Evolutionary conservation across 2,797 vertebrate genomes (phyloP), one percentile per base, ranked within the genome.

Genomic region (Gymnocypris eckloni): DNA sequence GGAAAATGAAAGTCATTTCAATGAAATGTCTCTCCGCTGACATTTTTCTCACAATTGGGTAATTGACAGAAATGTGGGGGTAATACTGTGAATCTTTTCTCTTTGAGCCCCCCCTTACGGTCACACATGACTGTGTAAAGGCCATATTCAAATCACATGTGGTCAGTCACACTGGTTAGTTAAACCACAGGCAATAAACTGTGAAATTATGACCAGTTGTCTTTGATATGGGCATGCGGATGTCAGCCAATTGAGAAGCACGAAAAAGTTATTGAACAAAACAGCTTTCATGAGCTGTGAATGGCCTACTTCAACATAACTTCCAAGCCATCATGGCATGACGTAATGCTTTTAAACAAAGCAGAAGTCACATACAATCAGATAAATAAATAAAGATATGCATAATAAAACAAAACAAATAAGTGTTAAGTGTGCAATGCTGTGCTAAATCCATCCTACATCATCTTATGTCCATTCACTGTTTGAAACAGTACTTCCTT

Each of bases 1-100:
- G 33, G 67, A 72, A 79, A 86, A 66, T 28, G 10, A 12, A 61
- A 72, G 43, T 86, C 67, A 72, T 78, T n/a, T n/a, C n/a, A n/a
- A n/a, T n/a, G n/a, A n/a, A 80, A 80, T 64, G 69, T 39, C 37
- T 50, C 56, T 80, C 43, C 43, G 67, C 66, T 88, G 84, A 88
- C 88, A 90, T 85, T 88, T 88, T 45, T 76, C 78, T 78, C 76
- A 90, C 86, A 87, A 88, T 83, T 77, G 61, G 69, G 61, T 70
- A 79, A 80, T 67, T 80, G 43, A 80, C 16, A 43, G 22, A 20
- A 83, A 56, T 64, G 86, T 86, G 86, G 84, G 88, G 77, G 88
- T 79, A 69, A 64, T 50, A 69, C n/a, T 81, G 73, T 84, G 83
- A 84, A 87, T 64, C 70, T 83, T 85, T 81, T 78, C 79, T 88